These are phyloP conservation scores for Acrobasis suavella DNA, from an alignment of 2,888 invertebrate species.

Conservation along the genomic window DNA sequence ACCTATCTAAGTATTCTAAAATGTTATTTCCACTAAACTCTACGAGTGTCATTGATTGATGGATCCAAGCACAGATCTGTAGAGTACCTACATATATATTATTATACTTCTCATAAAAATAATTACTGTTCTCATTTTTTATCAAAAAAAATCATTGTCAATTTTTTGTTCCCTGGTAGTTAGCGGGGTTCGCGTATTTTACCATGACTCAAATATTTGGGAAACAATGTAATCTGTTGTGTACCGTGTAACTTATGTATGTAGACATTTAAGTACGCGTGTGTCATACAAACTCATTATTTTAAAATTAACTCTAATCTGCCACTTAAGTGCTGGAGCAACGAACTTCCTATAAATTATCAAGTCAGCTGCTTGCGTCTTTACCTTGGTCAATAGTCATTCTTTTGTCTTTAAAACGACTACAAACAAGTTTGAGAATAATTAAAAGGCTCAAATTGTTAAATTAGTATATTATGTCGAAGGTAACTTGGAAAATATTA, in stretches of 20 bases:
- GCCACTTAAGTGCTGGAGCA: conserved; percentile 60
- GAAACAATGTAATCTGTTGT: conserved; percentile 29
- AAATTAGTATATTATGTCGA: conserved; percentile 44
- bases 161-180: conserved; percentile 1
- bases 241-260: conserved; percentile 38
- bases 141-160: conserved; percentile 10
- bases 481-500: conserved; percentile 50
- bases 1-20: too few relatives aligned
- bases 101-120: too few relatives aligned
- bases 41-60: too few relatives aligned
- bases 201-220: conserved; percentile 27
- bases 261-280: conserved; percentile 34
- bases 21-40: too few relatives aligned
- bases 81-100: too few relatives aligned
- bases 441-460: conserved; percentile 50
- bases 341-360: conserved; percentile 66
- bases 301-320: conserved; percentile 74
- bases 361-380: conserved; percentile 48
- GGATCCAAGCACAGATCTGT: too few relatives aligned
- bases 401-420: conserved; percentile 59
- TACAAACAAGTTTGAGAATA: conserved; percentile 43
- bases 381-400: conserved; percentile 53
- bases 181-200: conserved; percentile 9
- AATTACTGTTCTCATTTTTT: neutral
- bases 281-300: conserved; percentile 67